Percentiles rank a stretch among this genome's conserved stretches.
Conservation (phyloP, 2,113 vertebrate species). For the Oncorhynchus kisutch region DNA sequence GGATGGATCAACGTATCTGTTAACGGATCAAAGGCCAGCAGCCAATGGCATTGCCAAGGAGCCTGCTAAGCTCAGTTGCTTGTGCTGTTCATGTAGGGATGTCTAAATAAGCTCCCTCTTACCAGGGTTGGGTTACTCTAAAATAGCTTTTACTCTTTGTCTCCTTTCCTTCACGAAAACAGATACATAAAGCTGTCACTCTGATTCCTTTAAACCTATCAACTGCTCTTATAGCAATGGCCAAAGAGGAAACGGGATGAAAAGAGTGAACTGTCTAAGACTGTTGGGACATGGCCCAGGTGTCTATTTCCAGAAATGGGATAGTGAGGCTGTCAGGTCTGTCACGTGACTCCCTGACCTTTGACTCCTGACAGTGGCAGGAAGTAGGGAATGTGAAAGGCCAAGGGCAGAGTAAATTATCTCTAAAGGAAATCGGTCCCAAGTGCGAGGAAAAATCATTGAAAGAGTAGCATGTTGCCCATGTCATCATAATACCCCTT, state of each 20-base stretch:
- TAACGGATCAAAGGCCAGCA: no score
- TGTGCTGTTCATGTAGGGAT: neutral
- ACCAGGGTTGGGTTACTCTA: no score
- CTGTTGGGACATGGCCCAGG: slow-evolving; percentile 53
- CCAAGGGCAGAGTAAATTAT: slow-evolving; percentile 8
- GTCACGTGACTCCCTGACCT: slow-evolving; percentile 63
- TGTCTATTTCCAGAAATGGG: slow-evolving; percentile 68
- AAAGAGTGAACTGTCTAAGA: slow-evolving; percentile 24
- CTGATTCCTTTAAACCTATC: no score
- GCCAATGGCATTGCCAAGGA: no score
- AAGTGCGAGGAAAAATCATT: no score
- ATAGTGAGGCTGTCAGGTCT: slow-evolving; percentile 63
- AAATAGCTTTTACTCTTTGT: neutral
- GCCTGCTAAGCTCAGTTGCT: no score
- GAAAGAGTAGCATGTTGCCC: no score
- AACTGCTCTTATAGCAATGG: no score
- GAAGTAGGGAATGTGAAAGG: slow-evolving; percentile 14
- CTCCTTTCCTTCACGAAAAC: neutral
- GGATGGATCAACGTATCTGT: no score
- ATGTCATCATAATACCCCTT: no score
- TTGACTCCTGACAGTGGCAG: slow-evolving; percentile 42
- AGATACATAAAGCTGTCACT: neutral
- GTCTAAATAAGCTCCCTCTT: neutral
- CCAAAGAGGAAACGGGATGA: neutral
- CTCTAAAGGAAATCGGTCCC: neutral